These are phyloP conservation scores for Sturnus vulgaris DNA, from an alignment of 2,113 vertebrate genomes.

Conservation along the genomic window DNA sequence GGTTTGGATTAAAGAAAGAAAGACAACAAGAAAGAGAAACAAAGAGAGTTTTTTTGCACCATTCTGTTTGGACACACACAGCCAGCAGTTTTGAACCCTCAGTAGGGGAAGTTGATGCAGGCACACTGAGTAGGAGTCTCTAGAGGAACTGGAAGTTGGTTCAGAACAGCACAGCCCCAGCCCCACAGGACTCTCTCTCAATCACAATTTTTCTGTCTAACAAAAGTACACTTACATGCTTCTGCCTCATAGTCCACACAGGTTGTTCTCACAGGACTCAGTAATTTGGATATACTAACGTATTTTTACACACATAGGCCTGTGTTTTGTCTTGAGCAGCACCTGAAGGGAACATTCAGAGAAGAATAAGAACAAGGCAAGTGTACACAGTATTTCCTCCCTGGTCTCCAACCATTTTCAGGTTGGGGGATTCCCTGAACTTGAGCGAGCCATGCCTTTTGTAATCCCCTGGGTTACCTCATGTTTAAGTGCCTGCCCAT, in stretches of 20 bases:
- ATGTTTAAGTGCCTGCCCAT: not conserved
- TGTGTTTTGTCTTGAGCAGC: not conserved
- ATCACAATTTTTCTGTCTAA: not conserved
- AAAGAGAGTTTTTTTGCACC: not conserved
- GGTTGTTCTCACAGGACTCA: not conserved
- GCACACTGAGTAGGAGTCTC: not conserved
- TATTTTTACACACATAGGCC: not conserved
- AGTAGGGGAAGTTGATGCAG: rapidly evolving
- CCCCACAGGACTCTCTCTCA: not conserved
- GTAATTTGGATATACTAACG: not conserved
- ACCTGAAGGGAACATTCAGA: not conserved
- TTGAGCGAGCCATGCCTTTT: not conserved
- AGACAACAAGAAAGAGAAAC: not conserved
- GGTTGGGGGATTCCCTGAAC: not conserved
- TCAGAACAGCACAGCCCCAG: not conserved
- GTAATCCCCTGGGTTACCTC: not conserved
- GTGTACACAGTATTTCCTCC: not conserved
- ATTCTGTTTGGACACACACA: not conserved
- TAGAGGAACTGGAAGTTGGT: not conserved
- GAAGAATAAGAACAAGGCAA: not conserved
- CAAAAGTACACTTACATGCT: not conserved
- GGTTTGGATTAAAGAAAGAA: not conserved
- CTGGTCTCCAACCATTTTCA: not conserved
- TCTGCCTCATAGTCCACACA: not conserved
- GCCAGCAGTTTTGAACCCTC: not conserved